A percentile compares a stretch with the other conserved stretches of the same genome.
Evolutionary conservation across 1,140 invertebrate genomes (phyloP).

Genomic region (Conus betulinus): DNA sequence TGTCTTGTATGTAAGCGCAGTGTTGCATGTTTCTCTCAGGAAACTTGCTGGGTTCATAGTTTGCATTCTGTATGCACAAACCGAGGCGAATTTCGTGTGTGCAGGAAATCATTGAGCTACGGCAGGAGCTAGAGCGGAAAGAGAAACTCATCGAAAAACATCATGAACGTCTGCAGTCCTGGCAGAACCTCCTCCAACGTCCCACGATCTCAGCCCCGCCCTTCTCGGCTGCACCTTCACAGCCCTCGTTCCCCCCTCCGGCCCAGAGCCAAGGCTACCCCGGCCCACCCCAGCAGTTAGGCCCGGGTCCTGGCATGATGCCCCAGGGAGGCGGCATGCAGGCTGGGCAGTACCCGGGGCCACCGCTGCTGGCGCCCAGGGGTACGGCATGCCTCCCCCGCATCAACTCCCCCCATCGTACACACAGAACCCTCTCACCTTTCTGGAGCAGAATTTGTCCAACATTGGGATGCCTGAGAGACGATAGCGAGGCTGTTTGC

Average conservation of each 20-base stretch:
- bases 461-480: conserved; percentile 84
- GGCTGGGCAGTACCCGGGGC: conserved; percentile 45
- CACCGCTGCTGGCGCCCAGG: conserved; percentile 75
- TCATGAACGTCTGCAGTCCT: conserved; percentile 91
- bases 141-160: conserved; percentile 91
- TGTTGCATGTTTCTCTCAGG: too few species aligned
- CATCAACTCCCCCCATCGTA: conserved; percentile 67
- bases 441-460: conserved; percentile 87
- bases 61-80: too few species aligned
- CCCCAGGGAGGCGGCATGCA: conserved; percentile 77
- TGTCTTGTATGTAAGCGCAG: too few species aligned
- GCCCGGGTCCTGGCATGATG: conserved; percentile 23
- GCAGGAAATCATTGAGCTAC: conserved; percentile 88
- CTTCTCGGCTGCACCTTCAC: conserved; percentile 25
- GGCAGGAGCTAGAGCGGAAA: conserved; percentile 88
- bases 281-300: conserved; percentile 30
- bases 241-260: conserved; percentile 34
- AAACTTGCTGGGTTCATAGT: too few species aligned
- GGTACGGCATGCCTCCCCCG: conserved; percentile 64
- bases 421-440: conserved; percentile 85
- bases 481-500: conserved; percentile 24
- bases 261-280: conserved; percentile 39
- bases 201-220: conserved; percentile 38
- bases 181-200: conserved; percentile 87
- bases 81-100: conserved; percentile 6